phyloP scores from a whole-genome alignment of 2,797 vertebrate species.

The Nannoperca australis region DNA sequence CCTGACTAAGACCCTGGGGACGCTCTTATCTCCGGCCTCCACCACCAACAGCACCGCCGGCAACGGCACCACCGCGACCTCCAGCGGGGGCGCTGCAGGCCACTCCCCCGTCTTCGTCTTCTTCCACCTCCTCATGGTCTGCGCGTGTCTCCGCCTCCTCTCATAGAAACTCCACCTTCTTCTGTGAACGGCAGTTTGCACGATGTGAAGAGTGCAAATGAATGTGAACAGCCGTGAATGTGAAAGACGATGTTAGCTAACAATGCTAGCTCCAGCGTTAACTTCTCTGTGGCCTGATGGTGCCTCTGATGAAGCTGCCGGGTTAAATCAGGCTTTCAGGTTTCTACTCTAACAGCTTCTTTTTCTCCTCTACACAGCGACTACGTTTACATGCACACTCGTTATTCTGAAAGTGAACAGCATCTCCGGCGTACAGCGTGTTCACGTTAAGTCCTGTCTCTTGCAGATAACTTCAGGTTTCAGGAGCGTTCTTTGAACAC shows the following conservation, averaged over 20 bases:
- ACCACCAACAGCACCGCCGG: fast-evolving
- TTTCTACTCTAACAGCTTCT: not conserved
- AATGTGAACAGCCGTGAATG: not conserved
- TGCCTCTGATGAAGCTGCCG: no score
- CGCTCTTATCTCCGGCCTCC: slow-evolving; percentile 31
- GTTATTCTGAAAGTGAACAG: no score
- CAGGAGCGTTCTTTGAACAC: no score
- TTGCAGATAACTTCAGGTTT: no score
- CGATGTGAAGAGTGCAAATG: slow-evolving; percentile 17
- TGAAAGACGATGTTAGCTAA: not conserved
- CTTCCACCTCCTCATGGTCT: slow-evolving; percentile 3
- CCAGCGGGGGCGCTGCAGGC: not conserved
- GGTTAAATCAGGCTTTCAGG: not conserved
- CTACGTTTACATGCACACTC: no score
- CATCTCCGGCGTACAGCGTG: no score
- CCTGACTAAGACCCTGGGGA: not conserved
- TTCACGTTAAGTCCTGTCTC: no score
- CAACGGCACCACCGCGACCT: not conserved
- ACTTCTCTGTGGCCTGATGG: not conserved
- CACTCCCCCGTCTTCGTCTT: not conserved
- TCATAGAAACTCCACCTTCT: slow-evolving; percentile 1
- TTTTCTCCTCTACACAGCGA: no score
- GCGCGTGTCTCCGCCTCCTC: slow-evolving; percentile 6
- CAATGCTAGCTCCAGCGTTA: not conserved
- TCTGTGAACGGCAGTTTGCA: slow-evolving; percentile 5